Conservation (phyloP, 35 echinoderm and acorn worm species). For the Apostichopus californicus region DNA sequence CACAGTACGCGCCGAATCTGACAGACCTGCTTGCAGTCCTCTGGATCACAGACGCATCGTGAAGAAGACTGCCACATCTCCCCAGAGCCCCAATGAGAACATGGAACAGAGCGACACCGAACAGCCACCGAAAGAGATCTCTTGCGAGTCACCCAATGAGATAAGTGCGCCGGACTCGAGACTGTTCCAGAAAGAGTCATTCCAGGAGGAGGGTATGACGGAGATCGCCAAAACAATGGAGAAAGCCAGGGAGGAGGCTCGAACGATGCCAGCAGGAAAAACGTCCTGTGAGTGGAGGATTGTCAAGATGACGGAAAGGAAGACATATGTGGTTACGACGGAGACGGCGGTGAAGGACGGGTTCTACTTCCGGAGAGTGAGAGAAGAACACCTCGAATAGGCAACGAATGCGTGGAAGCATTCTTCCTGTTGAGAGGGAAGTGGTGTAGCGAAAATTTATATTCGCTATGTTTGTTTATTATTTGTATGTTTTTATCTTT, state of each 20-base stretch:
- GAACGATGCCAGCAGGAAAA: no score
- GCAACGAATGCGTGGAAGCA: neutral
- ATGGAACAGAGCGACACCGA: neutral
- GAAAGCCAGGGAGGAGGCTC: neutral
- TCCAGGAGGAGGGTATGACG: neutral
- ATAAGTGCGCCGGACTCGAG: neutral
- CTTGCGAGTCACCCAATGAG: neutral
- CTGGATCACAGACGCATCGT: neutral
- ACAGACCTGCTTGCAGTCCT: neutral
- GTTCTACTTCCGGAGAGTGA: neutral
- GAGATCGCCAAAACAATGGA: neutral
- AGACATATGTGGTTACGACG: neutral
- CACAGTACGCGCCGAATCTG: neutral
- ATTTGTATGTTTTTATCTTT: no score
- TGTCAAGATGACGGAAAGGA: no score
- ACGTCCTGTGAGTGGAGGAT: no score
- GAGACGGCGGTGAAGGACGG: constrained; percentile 2
- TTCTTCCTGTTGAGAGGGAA: neutral
- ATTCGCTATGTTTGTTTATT: no score
- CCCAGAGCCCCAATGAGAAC: neutral
- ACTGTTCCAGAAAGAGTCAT: neutral
- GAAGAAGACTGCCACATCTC: neutral
- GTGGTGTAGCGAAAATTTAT: neutral
- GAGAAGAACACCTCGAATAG: constrained; percentile 3
- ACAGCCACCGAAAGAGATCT: neutral